A percentile compares a stretch with the other conserved stretches of the same genome.
Evolutionary conservation across 2,888 invertebrate genomes (phyloP).

Genomic region (Cabera pusaria): DNA sequence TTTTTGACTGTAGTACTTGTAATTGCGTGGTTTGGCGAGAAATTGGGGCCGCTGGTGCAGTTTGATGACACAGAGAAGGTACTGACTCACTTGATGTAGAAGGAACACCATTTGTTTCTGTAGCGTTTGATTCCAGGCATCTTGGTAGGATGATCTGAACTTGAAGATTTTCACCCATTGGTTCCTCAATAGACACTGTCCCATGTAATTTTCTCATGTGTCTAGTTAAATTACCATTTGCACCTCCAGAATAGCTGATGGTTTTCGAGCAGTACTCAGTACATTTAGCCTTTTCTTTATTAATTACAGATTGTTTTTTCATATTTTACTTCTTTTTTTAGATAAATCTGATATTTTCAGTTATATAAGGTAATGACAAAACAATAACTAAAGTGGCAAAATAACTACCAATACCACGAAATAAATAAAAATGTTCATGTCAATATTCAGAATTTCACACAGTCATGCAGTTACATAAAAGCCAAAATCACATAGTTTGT

Average conservation of each 20-base stretch:
- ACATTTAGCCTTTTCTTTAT: background rate
- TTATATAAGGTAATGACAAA: too few relatives aligned
- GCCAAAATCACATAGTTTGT: too few relatives aligned
- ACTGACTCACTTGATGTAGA: background rate
- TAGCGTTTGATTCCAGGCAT: conserved; percentile 1
- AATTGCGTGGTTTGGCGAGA: background rate
- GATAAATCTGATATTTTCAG: background rate
- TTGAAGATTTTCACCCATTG: conserved; percentile 1
- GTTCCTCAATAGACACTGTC: conserved; percentile 12
- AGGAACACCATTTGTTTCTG: background rate
- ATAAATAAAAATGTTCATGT: too few relatives aligned
- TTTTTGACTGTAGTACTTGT: background rate
- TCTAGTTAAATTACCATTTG: conserved; percentile 18
- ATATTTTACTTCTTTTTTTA: background rate
- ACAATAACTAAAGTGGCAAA: too few relatives aligned
- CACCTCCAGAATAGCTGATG: conserved; percentile 13
- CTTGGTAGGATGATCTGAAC: background rate
- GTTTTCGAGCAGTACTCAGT: background rate
- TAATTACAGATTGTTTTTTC: background rate
- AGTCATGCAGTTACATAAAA: too few relatives aligned
- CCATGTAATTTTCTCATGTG: conserved; percentile 21
- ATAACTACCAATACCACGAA: too few relatives aligned
- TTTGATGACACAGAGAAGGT: too few relatives aligned
- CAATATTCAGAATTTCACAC: too few relatives aligned
- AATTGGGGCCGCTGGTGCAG: background rate